Evolutionary conservation across 2,888 invertebrate genomes (phyloP).

Genomic region (Netelia virgata): DNA sequence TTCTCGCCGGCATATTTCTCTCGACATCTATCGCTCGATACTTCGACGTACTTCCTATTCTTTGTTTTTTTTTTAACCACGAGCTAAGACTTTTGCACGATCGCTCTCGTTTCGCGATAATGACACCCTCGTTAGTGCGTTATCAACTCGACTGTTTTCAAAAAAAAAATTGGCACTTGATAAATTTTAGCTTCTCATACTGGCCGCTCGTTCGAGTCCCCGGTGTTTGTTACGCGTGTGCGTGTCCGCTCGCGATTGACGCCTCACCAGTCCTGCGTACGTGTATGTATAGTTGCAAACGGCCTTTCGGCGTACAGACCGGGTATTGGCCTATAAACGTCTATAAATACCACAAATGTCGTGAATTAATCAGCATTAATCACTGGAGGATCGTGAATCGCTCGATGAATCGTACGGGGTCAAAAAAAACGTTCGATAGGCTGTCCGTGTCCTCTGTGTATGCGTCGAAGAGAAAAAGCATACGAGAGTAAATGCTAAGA

Average conservation of each 20-base stretch:
- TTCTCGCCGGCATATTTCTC: too few species aligned
- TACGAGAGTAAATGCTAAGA: neutral
- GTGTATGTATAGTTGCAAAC: neutral
- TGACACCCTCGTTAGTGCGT: neutral
- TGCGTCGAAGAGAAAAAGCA: neutral
- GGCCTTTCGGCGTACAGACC: slow-evolving; percentile 14
- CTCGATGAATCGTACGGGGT: slow-evolving; percentile 17
- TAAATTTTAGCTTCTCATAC: neutral
- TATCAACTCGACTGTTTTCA: neutral
- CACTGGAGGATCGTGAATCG: slow-evolving; percentile 40
- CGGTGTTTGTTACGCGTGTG: neutral
- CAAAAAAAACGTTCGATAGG: slow-evolving; percentile 45
- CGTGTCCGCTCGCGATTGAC: neutral
- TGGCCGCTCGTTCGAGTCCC: neutral
- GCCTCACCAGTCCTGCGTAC: neutral
- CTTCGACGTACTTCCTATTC: too few species aligned
- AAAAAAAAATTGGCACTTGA: neutral
- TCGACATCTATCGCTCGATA: too few species aligned
- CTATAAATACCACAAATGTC: slow-evolving; percentile 61
- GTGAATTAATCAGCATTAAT: slow-evolving; percentile 65
- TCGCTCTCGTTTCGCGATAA: neutral
- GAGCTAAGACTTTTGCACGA: neutral
- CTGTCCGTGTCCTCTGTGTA: neutral
- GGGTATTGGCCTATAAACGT: slow-evolving; percentile 55
- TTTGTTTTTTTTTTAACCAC: neutral